Base-by-base conservation (phyloP, 23 tunicate species). In the Phallusia fumigata region DNA sequence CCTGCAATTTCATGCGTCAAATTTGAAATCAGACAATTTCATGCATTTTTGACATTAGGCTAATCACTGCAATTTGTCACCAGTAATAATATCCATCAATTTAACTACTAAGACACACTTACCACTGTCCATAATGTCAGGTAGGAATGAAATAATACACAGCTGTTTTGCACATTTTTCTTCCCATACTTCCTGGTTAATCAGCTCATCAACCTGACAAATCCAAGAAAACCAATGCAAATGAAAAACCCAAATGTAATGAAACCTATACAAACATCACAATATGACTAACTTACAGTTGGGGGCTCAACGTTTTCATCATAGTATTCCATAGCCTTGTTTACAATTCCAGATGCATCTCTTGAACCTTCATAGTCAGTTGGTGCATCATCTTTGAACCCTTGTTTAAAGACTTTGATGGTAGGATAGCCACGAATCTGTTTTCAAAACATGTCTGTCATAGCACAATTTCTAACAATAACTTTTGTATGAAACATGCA, bases 281-380 rank as follows among this genome's bases (percentile, higher is more conserved):
- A 40, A 40, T 5, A 30, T 33, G 28, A n/a, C n/a, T n/a, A 49
- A 84, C 88, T 79, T 80, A 91, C 97, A 0, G 97, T 85, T 49
- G 99, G 99, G 51, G 99, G 99, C 19, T 97, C 99, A 78, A 93
- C 79, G 77, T 88, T 86, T 76, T 91, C 96, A 31, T 91, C 99
- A 84, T 52, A 91, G 36, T 81, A 90, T 52, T 88, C 96, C 97
- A 97, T 85, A 21, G 97, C 99, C 64, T 75, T 88, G 72, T 79
- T 64, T 22, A 90, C 97, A 33, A 97, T 89, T 11, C 88, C 86
- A 83, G 81, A 65, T 22, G 89, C 81, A 47, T 93, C 93, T 52
- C 99, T 78, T 35, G 80, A 81, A 10, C 99, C 99, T 52, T 97
- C 88, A 77, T 86, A 97, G 69, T 97, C 97, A 31, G 85, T 92